These are phyloP conservation scores for Elegia similella DNA, from an alignment of 2,888 invertebrate genomes.

Conservation along the genomic window DNA sequence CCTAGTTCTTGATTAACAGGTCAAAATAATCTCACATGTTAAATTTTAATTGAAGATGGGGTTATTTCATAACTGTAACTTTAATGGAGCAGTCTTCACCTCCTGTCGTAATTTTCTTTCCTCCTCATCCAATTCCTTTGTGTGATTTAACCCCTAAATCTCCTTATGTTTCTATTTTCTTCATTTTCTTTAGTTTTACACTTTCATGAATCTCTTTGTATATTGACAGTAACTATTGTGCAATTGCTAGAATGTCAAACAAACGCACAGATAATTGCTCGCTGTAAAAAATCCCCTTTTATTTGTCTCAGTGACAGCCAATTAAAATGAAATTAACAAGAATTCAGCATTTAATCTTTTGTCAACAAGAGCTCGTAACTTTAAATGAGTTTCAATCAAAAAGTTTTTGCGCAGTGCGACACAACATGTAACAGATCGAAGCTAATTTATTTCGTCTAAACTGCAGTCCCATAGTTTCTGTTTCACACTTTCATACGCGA, in stretches of 20 bases:
- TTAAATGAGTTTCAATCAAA: constrained; percentile 8
- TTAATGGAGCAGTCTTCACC: too few species aligned
- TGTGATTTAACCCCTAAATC: too few species aligned
- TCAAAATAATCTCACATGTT: too few species aligned
- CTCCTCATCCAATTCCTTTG: too few species aligned
- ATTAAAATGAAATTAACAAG: constrained; percentile 1
- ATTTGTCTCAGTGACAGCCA: not conserved
- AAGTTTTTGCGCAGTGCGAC: constrained; percentile 50
- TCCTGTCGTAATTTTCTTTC: too few species aligned
- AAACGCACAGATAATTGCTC: not conserved
- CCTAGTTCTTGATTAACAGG: too few species aligned
- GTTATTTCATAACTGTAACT: too few species aligned
- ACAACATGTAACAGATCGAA: constrained; percentile 25
- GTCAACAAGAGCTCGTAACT: constrained; percentile 6
- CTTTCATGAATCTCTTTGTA: too few species aligned
- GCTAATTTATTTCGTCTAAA: constrained; percentile 28
- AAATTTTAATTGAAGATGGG: too few species aligned
- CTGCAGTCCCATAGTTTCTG: constrained; percentile 19
- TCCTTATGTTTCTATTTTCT: too few species aligned
- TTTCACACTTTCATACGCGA: constrained; percentile 17
- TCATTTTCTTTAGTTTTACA: too few species aligned
- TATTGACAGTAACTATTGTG: too few species aligned
- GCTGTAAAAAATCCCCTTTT: not conserved
- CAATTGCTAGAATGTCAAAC: not conserved
- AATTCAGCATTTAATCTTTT: constrained; percentile 10